A percentile compares a stretch with the other conserved stretches of the same genome.
These are phyloP conservation scores for Hyperoodon ampullatus DNA, from an alignment of 2,113 vertebrate species.

Conservation along the genomic window DNA sequence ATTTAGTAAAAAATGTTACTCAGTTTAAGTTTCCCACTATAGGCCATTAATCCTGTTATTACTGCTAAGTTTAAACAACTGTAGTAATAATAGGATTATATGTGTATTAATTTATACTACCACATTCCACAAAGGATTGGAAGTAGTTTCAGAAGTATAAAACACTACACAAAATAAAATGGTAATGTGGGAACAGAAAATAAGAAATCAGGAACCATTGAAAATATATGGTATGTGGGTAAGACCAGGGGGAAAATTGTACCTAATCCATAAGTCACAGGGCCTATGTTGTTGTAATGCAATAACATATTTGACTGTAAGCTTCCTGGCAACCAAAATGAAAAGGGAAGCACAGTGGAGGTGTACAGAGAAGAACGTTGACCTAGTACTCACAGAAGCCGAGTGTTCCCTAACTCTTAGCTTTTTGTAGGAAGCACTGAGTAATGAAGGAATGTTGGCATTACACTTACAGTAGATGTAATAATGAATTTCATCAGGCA, in stretches of 20 bases:
- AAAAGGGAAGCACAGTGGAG: not conserved
- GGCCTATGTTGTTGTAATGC: not conserved
- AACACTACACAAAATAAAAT: conserved; percentile 18
- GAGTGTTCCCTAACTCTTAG: not conserved
- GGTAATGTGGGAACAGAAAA: not conserved
- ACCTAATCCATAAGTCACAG: not conserved
- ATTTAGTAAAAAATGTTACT: conserved; percentile 19
- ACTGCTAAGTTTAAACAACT: not conserved
- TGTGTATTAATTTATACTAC: conserved; percentile 32
- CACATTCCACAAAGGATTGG: conserved; percentile 46
- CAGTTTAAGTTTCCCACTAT: not conserved
- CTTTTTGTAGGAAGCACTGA: not conserved
- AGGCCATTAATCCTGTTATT: conserved; percentile 17
- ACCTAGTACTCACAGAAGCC: not conserved
- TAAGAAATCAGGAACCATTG: not conserved
- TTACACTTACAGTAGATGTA: not conserved
- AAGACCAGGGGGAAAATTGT: not conserved
- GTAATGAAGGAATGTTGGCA: not conserved
- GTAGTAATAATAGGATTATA: conserved; percentile 31
- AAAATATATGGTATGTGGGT: not conserved
- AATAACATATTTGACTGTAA: not conserved
- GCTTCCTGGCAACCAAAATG: not conserved
- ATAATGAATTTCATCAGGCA: not conserved
- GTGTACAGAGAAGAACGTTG: not conserved
- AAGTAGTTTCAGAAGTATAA: conserved; percentile 5